Base-by-base conservation (phyloP, 2,888 invertebrate genomes). In the Polymixis flavicincta region DNA sequence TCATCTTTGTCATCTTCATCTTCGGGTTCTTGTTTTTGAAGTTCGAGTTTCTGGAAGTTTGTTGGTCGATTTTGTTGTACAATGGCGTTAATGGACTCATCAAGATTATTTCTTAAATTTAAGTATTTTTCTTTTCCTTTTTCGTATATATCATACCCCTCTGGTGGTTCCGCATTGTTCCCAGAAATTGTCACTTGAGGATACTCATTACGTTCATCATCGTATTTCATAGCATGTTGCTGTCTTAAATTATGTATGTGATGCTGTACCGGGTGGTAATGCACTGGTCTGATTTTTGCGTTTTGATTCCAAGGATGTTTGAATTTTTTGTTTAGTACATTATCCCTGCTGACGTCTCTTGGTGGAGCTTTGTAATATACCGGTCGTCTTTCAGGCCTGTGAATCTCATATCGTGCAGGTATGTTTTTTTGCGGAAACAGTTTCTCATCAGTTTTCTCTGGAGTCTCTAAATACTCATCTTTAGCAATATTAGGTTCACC, bases 141-240 rank as follows among this genome's bases (percentile, higher is more conserved):
- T 89, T 97, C 94, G 78, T 96, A 97, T 75, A 97, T 97, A 77
- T 97, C 97, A 78, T 96, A 95, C 6, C 97, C 97, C 74, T 97
- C 97, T 71, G 96, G 94, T 48, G 90, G 91, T 75, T 95, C 93
- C 14, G 89, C 92, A 80, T 92, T 90, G 64, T 89, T 89, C 85
- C 93, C 91, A 71, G 87, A 78, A 17, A 87, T 81, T 52, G 89
- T 86, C 9, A 94, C 80, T 90, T 96, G 95, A n/a, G 97, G 97
- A 87, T 96, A 96, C 83, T 97, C 95, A 83, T 96, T 96, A 8
- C 89, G 90, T 80, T 96, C 95, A 75, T 96, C 96, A 50, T 94
- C 94, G 84, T 95, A 97, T 87, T 93, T 96, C 5, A 94, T 71
- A 28, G 94, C 93, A 77, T 97, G 97, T 66, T 95, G 91, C 78